These are phyloP conservation scores for Mormyrops attenuatus DNA, from an alignment of 2,797 vertebrate species.

Conservation along the genomic window DNA sequence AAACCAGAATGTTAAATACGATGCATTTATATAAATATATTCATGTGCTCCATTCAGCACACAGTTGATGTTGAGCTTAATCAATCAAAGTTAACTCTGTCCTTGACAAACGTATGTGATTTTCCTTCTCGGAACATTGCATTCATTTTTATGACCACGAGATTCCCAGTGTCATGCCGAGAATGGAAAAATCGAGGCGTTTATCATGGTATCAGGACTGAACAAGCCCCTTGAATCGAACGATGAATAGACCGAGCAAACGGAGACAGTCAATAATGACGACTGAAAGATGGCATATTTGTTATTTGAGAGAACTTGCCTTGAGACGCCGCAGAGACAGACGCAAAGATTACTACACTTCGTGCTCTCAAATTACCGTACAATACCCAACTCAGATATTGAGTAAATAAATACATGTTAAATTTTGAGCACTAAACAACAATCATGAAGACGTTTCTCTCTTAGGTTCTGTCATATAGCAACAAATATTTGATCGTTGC, in stretches of 20 bases:
- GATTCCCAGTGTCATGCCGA: neutral
- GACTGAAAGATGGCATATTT: neutral
- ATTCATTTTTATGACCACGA: neutral
- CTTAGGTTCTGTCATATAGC: too few relatives aligned
- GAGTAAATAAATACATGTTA: neutral
- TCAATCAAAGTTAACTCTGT: neutral
- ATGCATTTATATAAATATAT: neutral
- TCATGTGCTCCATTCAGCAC: neutral
- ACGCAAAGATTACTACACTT: neutral
- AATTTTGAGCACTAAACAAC: neutral
- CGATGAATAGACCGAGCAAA: neutral
- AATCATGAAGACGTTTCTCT: neutral
- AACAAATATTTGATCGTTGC: neutral
- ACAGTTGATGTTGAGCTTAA: neutral
- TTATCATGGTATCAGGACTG: neutral
- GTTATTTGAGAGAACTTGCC: neutral
- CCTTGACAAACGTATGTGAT: neutral
- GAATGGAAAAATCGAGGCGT: neutral
- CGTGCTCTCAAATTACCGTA: neutral
- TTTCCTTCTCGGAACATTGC: neutral
- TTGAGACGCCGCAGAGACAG: neutral
- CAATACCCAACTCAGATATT: neutral
- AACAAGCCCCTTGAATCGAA: neutral
- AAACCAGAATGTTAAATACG: neutral
- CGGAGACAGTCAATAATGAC: neutral